Percentiles rank a stretch among this genome's conserved stretches.
These are phyloP conservation scores for Steatocranus sp. DNA, from an alignment of 2,797 vertebrate species.

Conservation along the genomic window DNA sequence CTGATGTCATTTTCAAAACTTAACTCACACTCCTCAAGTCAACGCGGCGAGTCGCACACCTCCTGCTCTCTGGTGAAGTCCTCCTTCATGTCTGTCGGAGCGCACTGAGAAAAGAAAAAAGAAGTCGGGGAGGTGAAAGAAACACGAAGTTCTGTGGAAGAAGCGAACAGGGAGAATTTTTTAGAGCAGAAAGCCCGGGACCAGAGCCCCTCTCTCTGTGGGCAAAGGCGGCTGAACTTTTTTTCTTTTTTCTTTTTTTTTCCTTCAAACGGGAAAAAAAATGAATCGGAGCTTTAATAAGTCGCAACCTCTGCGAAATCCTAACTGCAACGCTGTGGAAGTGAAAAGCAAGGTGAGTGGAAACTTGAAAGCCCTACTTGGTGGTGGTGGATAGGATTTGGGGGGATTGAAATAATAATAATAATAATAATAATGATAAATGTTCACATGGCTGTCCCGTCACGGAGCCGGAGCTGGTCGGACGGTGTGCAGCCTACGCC, in stretches of 20 bases:
- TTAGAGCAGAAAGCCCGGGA: conserved; percentile 12
- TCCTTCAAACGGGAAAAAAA: conserved; percentile 39
- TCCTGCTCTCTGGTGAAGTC: conserved; percentile 32
- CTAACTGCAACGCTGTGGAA: conserved; percentile 88
- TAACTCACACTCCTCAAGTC: conserved; percentile 64
- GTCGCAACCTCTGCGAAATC: conserved; percentile 85
- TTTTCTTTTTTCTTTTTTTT: not conserved
- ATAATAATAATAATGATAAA: not conserved
- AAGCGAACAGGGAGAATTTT: conserved; percentile 18
- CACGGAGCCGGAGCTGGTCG: not conserved
- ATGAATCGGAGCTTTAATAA: conserved; percentile 96
- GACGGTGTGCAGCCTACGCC: not conserved
- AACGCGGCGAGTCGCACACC: conserved; percentile 50
- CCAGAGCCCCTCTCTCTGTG: conserved; percentile 51
- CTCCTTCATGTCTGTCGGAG: conserved; percentile 1
- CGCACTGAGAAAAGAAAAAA: not conserved
- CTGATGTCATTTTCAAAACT: conserved; percentile 81
- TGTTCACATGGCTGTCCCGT: conserved; percentile 45
- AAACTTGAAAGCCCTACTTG: not conserved
- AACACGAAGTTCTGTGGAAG: not conserved
- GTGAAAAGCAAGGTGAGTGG: conserved; percentile 95
- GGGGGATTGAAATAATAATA: not conserved
- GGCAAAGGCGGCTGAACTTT: conserved; percentile 49
- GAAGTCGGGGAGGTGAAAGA: conserved; percentile 3
- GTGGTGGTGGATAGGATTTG: not conserved